These are phyloP conservation scores for Frankliniella intonsa DNA, from an alignment of 2,888 invertebrate genomes.

Conservation along the genomic window DNA sequence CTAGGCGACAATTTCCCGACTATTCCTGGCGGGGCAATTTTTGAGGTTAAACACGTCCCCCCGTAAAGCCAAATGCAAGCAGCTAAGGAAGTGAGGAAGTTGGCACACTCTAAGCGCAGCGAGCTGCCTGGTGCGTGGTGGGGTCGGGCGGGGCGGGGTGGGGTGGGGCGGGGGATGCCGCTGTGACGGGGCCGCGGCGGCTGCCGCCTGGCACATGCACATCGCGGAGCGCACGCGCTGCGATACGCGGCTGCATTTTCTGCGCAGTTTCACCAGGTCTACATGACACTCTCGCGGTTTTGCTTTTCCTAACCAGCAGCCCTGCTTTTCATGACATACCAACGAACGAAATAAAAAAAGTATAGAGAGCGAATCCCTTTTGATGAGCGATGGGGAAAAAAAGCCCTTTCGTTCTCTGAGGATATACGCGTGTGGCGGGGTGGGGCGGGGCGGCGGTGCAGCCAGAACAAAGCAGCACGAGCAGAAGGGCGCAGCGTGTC, in stretches of 20 bases:
- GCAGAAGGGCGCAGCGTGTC: not conserved
- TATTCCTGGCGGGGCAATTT: slow-evolving; percentile 22
- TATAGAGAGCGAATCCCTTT: too few relatives aligned
- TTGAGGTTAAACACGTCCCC: slow-evolving; percentile 26
- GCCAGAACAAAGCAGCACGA: not conserved
- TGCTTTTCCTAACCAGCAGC: too few relatives aligned
- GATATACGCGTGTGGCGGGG: not conserved
- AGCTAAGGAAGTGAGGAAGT: slow-evolving; percentile 22
- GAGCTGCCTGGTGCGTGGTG: not conserved
- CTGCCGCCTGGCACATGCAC: too few relatives aligned
- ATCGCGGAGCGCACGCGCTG: too few relatives aligned
- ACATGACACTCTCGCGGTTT: too few relatives aligned
- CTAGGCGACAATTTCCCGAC: slow-evolving; percentile 16
- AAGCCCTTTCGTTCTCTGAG: too few relatives aligned
- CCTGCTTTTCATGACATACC: too few relatives aligned
- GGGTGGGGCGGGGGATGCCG: not conserved
- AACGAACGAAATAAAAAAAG: too few relatives aligned
- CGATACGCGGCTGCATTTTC: too few relatives aligned
- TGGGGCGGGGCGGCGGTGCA: not conserved
- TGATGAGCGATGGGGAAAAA: too few relatives aligned
- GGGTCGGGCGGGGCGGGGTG: not conserved
- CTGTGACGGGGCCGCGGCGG: not conserved
- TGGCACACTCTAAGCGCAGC: slow-evolving; percentile 10
- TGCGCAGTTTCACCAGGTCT: too few relatives aligned
- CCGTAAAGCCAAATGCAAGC: slow-evolving; percentile 16